Conservation (phyloP, 2,888 invertebrate genomes). For the Smittia sp. region DNA sequence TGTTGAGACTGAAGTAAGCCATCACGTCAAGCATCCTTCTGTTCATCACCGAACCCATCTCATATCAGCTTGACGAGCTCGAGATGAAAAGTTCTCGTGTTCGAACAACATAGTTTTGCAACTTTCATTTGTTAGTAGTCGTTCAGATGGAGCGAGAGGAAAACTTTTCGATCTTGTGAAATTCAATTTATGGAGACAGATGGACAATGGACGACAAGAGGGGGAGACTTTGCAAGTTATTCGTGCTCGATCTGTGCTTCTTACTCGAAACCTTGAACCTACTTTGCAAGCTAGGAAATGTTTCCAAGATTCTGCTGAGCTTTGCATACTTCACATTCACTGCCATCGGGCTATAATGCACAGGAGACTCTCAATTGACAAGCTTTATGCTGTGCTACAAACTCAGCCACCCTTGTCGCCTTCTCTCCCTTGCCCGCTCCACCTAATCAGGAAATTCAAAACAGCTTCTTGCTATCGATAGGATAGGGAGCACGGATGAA, state of each 20-base stretch:
- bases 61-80: neutral
- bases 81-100: neutral
- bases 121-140: neutral
- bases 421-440: neutral
- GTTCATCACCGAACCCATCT: neutral
- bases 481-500: neutral
- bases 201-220: neutral
- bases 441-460: neutral
- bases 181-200: constrained; percentile 25
- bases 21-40: neutral
- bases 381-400: neutral
- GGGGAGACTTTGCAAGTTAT: neutral
- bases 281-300: neutral
- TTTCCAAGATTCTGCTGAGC: constrained; percentile 6
- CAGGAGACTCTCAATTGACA: constrained; percentile 22
- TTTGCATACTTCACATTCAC: neutral
- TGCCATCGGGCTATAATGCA: constrained; percentile 13
- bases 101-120: neutral
- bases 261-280: neutral
- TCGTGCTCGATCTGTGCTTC: neutral
- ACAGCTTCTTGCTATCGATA: constrained; percentile 16
- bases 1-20: neutral
- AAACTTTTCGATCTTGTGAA: constrained; percentile 1
- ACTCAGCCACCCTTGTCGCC: neutral
- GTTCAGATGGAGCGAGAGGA: neutral